A percentile compares a stretch with the other conserved stretches of the same genome.
phyloP scores from a whole-genome alignment of 2,797 vertebrate genomes.

The Sebastes matsubarae region DNA sequence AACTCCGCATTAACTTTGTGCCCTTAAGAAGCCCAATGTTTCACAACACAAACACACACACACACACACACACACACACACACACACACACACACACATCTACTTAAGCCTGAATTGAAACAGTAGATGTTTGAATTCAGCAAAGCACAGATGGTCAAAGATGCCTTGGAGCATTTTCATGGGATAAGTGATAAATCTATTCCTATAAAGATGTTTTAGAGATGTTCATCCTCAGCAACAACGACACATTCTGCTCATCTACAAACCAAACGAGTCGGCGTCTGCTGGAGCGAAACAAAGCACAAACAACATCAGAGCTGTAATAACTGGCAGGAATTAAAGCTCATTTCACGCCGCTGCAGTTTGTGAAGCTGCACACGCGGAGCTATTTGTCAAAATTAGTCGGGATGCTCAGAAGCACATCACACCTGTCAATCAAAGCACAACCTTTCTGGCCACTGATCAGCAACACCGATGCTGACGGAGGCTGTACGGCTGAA shows the following conservation, averaged over 20 bases:
- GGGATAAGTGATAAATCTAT: neutral
- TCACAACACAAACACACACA: neutral
- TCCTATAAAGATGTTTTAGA: slow-evolving; percentile 9
- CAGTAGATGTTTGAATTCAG: neutral
- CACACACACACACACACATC: neutral
- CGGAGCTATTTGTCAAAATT: slow-evolving; percentile 51
- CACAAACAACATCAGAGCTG: slow-evolving; percentile 29
- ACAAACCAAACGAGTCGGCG: slow-evolving; percentile 18
- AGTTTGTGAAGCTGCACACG: slow-evolving; percentile 23
- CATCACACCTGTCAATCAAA: slow-evolving; percentile 54
- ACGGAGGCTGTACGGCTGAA: neutral
- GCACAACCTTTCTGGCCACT: neutral
- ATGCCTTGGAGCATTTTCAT: neutral
- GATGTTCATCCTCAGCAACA: slow-evolving; percentile 8
- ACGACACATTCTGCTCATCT: slow-evolving; percentile 31
- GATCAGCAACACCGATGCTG: neutral
- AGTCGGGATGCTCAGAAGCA: slow-evolving; percentile 17
- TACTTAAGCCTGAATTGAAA: neutral
- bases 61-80: too few species aligned
- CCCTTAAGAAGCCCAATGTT: neutral
- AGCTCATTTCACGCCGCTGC: slow-evolving; percentile 58
- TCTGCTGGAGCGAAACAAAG: slow-evolving; percentile 22
- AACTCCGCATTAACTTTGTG: too few species aligned
- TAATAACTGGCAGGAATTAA: slow-evolving; percentile 48
- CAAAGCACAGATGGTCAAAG: neutral